Conservation (phyloP, 2,888 invertebrate species). For the Apamea epomidion region DNA sequence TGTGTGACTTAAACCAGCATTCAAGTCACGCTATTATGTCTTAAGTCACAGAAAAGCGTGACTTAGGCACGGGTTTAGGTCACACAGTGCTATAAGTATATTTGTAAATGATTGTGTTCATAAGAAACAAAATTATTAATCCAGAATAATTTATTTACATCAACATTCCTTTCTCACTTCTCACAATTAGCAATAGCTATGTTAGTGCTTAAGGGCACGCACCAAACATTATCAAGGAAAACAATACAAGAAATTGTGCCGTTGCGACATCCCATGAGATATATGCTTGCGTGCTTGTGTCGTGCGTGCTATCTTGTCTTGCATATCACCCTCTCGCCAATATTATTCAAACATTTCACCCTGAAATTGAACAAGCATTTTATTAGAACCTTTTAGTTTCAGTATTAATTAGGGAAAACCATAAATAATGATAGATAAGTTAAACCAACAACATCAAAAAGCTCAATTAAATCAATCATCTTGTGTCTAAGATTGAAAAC, state of each 20-base stretch:
- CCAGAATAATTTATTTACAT: background rate
- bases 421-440: background rate
- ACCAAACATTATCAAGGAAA: no score
- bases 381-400: no score
- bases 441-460: background rate
- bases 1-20: no score
- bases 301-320: background rate
- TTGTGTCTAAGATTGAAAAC: slow-evolving; percentile 18
- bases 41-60: no score
- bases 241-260: no score
- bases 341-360: background rate
- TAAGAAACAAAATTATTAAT: background rate
- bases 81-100: background rate
- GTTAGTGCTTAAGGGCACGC: no score
- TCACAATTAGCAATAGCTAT: background rate
- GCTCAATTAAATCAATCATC: background rate
- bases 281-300: no score
- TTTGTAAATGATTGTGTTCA: background rate
- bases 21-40: no score
- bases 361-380: background rate
- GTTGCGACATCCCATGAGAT: no score
- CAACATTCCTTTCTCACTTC: background rate
- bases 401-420: background rate
- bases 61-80: no score
- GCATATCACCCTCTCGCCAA: background rate